These are phyloP conservation scores for Nemotelus nigrinus DNA, from an alignment of 2,888 invertebrate genomes.

Conservation along the genomic window DNA sequence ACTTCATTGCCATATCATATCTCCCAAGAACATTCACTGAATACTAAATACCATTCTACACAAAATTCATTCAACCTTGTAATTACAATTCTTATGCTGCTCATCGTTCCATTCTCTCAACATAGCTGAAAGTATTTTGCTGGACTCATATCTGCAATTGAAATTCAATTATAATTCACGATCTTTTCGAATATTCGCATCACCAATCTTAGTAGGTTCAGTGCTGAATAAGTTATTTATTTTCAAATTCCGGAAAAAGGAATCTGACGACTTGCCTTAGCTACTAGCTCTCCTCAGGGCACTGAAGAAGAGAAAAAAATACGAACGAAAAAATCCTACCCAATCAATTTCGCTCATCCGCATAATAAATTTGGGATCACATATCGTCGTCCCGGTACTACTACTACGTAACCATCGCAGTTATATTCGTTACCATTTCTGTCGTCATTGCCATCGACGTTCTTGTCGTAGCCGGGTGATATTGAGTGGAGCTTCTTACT, in stretches of 20 bases:
- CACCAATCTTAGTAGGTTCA: background rate
- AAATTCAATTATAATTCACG: slow-evolving; percentile 32
- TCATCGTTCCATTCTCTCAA: background rate
- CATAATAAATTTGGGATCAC: slow-evolving; percentile 44
- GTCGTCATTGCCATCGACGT: background rate
- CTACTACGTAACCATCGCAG: too few species aligned
- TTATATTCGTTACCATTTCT: background rate
- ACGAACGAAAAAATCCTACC: slow-evolving; percentile 26
- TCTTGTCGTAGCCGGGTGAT: background rate
- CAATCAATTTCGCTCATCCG: slow-evolving; percentile 47
- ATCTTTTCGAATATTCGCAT: slow-evolving; percentile 28
- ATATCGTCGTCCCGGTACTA: slow-evolving; percentile 21
- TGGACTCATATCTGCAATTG: slow-evolving; percentile 24
- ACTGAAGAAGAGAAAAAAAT: too few species aligned
- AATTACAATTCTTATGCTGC: slow-evolving; percentile 8
- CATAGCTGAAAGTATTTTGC: background rate
- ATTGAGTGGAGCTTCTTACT: background rate
- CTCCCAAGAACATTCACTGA: too few species aligned
- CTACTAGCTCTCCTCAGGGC: too few species aligned
- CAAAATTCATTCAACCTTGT: slow-evolving; percentile 15
- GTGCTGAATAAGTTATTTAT: background rate
- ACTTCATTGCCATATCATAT: too few species aligned
- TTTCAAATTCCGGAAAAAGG: background rate
- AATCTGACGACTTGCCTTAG: too few species aligned
- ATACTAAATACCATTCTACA: too few species aligned